phyloP scores from a whole-genome alignment of 1,140 invertebrate species.

The Drosophila pandora region DNA sequence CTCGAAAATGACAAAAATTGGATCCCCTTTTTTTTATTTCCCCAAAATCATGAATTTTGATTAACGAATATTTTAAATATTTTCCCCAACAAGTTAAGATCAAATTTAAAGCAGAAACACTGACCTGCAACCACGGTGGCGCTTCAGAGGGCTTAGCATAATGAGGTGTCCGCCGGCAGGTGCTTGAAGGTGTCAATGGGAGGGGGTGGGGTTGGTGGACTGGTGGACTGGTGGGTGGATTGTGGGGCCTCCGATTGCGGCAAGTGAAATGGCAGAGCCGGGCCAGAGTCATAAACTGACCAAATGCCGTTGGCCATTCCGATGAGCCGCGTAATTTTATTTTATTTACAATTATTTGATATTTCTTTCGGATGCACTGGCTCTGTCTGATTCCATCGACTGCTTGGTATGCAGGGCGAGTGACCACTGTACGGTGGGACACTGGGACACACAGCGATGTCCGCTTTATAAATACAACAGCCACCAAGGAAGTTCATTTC shows the following conservation, averaged over 20 bases:
- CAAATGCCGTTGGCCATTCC: constrained; percentile 34
- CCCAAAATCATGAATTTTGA: too few species aligned
- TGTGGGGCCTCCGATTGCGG: constrained; percentile 18
- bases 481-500: constrained; percentile 80
- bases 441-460: constrained; percentile 34
- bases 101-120: background rate
- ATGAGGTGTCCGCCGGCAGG: constrained; percentile 14
- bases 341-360: constrained; percentile 8
- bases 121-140: constrained; percentile 24
- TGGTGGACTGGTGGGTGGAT: constrained; percentile 12
- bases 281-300: constrained; percentile 74
- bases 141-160: constrained; percentile 22
- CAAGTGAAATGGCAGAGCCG: constrained; percentile 71
- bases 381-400: background rate
- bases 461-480: constrained; percentile 83
- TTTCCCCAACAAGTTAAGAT: too few species aligned
- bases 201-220: background rate
- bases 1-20: too few species aligned
- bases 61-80: too few species aligned
- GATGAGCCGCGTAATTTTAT: constrained; percentile 25
- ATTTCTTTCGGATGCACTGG: background rate
- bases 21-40: too few species aligned
- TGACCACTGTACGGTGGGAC: constrained; percentile 10
- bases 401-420: constrained; percentile 62
- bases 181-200: background rate